Evolutionary conservation across 2,113 vertebrate genomes (phyloP).

Genomic region (Phaethon lepturus): DNA sequence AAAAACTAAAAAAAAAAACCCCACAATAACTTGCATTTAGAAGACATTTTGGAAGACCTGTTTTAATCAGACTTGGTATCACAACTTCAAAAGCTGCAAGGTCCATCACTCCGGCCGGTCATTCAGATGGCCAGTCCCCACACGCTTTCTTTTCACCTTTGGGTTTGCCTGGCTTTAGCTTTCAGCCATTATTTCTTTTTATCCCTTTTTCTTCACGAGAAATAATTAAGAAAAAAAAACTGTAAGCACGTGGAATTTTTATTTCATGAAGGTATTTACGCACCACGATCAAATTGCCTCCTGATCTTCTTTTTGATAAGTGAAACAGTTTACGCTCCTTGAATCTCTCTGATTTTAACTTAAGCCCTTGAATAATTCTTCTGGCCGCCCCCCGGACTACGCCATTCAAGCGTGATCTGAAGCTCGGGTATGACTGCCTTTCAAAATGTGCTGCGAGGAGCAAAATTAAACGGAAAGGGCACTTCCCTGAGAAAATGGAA

Average conservation of each 20-base stretch:
- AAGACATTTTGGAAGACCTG: not conserved
- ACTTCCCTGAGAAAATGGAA: not conserved
- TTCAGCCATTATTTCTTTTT: not conserved
- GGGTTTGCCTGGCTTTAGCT: not conserved
- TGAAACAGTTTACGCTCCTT: not conserved
- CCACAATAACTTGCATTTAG: not conserved
- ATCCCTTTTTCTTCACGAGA: not conserved
- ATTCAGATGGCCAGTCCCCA: not conserved
- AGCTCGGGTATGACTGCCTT: not conserved
- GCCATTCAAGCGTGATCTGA: not conserved
- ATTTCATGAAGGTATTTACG: not conserved
- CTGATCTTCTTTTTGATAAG: not conserved
- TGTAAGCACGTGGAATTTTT: not conserved
- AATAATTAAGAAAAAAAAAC: not conserved
- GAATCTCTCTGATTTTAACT: not conserved
- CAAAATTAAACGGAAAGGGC: not conserved
- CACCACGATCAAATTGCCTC: not conserved
- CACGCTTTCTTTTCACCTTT: fast-evolving
- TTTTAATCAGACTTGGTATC: not conserved
- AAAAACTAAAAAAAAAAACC: too few species aligned
- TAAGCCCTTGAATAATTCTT: not conserved
- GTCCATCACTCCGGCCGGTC: not conserved
- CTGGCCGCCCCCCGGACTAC: not conserved
- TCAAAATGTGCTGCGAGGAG: not conserved
- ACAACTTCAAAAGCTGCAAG: not conserved